Base-by-base conservation (phyloP, 1,140 invertebrate genomes). In the Tetragnatha versicolor region DNA sequence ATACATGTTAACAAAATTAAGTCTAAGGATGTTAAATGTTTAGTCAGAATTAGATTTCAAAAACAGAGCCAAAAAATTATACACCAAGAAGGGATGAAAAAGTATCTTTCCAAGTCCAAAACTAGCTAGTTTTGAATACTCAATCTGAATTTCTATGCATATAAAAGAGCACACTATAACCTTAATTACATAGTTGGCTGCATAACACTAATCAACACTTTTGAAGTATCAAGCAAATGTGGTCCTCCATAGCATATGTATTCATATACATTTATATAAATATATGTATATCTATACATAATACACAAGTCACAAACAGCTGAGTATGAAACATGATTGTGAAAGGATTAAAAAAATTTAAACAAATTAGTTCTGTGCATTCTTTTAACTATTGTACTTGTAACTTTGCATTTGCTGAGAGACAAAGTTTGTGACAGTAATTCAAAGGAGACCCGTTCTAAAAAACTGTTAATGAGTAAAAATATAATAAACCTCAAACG, bases 201-300 rank as follows among this genome's bases (percentile, higher is more conserved):
- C 17, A 51, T 14, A 53, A 70, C 20, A 53, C 49, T 39, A 53
- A 37, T 10, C 14, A 47, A 25, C 55, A 53, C 9, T 35, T 55
- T 12, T 51, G 10, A 53, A 37, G 49, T 55, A 55, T 70, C 33
- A 70, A 70, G 55, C 49, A 55, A 53, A 55, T 55, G 42, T 55
- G 68, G 68, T 70, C 68, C 68, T 55, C 45, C 65, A 51, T 51
- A 31, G 29, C 20, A 39, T 14, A 25, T 27, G 37, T 42, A 42
- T 63, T 22, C 22, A 63, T 63, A 39, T 63, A 22, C 42, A 47
- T 66, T 47, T 47, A 27, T 17, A 49, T 37, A 42, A 17, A 70
- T 55, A 70, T 55, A 53, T 70, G 47, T 55, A 70, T 25, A 70
- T 35, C 51, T 17, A 70, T 55, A 55, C 45, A 70, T 70, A 12